These are phyloP conservation scores for Erinaceus europaeus DNA, from an alignment of 2,113 vertebrate species.

Conservation along the genomic window DNA sequence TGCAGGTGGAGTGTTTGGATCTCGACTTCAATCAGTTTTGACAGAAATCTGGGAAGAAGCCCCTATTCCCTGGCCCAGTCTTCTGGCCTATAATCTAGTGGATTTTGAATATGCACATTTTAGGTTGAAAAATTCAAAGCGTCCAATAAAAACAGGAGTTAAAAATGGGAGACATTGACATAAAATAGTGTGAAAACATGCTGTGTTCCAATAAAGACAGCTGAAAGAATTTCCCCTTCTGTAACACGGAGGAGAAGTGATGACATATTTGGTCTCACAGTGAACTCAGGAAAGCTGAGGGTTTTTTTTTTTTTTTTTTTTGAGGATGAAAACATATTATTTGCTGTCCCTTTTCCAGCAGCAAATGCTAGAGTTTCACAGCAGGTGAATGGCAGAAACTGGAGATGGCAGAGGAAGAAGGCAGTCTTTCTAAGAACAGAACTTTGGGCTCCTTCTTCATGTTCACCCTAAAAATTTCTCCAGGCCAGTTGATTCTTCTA, in stretches of 20 bases:
- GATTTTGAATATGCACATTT: conserved; percentile 34
- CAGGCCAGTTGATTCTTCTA: conserved; percentile 47
- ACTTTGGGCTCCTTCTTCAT: neutral
- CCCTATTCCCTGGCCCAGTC: conserved; percentile 14
- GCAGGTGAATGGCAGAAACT: conserved; percentile 44
- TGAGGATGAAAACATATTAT: conserved; percentile 8
- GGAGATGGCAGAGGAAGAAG: neutral
- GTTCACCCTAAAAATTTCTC: neutral
- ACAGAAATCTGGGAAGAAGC: conserved; percentile 46
- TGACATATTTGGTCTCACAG: conserved; percentile 44
- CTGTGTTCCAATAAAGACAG: conserved; percentile 45
- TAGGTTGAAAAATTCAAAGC: neutral
- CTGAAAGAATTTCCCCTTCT: conserved; percentile 38
- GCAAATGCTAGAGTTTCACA: conserved; percentile 23
- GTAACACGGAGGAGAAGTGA: conserved; percentile 16
- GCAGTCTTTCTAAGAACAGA: neutral
- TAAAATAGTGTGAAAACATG: conserved; percentile 53
- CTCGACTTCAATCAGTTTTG: conserved; percentile 30
- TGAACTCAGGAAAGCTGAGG: conserved; percentile 39
- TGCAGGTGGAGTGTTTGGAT: conserved; percentile 74
- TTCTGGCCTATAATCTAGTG: conserved; percentile 15
- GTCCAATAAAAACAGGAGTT: conserved; percentile 69
- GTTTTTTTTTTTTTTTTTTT: neutral
- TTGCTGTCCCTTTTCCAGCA: conserved; percentile 7
- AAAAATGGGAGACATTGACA: conserved; percentile 62